These are phyloP conservation scores for Microctenopoma lineatum DNA, from an alignment of 2,797 vertebrate species.

Conservation along the genomic window DNA sequence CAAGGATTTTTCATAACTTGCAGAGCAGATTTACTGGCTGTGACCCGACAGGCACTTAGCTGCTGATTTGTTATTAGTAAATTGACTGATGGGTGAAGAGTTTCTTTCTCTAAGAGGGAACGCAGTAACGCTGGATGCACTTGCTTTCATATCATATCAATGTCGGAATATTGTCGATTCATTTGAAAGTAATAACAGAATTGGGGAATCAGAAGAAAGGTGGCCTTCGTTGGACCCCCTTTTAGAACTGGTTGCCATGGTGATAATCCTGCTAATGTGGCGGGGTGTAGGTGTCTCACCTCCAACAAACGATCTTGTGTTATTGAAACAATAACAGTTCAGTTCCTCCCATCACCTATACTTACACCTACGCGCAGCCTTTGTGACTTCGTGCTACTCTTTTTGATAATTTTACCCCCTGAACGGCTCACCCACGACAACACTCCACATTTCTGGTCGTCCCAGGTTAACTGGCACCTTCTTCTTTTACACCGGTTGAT, in stretches of 20 bases:
- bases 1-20: slow-evolving; percentile 43
- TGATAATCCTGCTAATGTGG: slow-evolving; percentile 34
- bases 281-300: slow-evolving; percentile 38
- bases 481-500: slow-evolving; percentile 16
- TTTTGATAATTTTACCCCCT: slow-evolving; percentile 42
- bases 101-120: not conserved
- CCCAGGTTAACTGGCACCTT: slow-evolving; percentile 29
- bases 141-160: not conserved
- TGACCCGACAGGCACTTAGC: slow-evolving; percentile 10
- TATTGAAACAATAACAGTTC: not conserved
- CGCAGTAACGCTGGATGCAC: slow-evolving; percentile 13
- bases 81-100: no score
- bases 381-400: slow-evolving; percentile 7
- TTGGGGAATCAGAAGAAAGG: not conserved
- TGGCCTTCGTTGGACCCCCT: slow-evolving; percentile 15
- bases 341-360: no score
- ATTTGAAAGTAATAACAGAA: slow-evolving; percentile 2
- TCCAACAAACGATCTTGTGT: slow-evolving; percentile 21
- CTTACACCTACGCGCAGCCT: not conserved
- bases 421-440: slow-evolving; percentile 50
- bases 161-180: not conserved
- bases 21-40: not conserved
- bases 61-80: not conserved
- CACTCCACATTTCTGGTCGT: slow-evolving; percentile 28
- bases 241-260: slow-evolving; percentile 51